phyloP scores from a whole-genome alignment of 2,797 vertebrate species.

The Micromesistius poutassou region DNA sequence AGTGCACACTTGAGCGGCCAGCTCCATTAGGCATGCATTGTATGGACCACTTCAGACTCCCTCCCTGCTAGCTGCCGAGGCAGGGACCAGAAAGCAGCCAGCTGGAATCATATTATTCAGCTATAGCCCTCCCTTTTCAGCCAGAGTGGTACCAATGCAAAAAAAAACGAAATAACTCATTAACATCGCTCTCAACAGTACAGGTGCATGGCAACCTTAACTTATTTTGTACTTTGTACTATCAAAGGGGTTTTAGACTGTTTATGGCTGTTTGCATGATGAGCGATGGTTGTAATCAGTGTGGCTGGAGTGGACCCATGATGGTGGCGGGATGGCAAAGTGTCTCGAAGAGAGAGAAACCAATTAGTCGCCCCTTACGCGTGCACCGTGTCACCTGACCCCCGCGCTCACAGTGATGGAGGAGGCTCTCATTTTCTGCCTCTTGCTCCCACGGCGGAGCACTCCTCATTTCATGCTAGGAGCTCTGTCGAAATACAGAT shows the following conservation, averaged over 20 bases:
- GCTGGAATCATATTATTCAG: neutral
- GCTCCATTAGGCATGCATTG: conserved; percentile 1
- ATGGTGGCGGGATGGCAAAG: neutral
- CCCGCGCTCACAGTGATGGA: conserved; percentile 58
- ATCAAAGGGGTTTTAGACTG: neutral
- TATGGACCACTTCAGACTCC: conserved; percentile 9
- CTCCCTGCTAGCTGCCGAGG: neutral
- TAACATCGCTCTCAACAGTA: neutral
- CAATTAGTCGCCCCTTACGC: conserved; percentile 61
- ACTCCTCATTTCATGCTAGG: conserved; percentile 32
- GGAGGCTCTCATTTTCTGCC: conserved; percentile 65
- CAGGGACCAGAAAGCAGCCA: neutral
- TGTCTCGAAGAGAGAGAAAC: conserved; percentile 39
- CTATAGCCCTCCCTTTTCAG: neutral
- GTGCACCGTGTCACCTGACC: conserved; percentile 59
- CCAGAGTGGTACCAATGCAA: neutral
- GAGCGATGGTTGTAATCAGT: neutral
- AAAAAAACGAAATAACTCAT: neutral
- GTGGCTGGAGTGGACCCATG: neutral
- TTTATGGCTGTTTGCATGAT: neutral
- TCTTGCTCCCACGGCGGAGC: conserved; percentile 38
- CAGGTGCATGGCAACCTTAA: neutral
- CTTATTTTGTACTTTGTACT: neutral
- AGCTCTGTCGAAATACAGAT: conserved; percentile 37
- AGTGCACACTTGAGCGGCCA: conserved; percentile 10